Conservation (phyloP, 2,797 vertebrate genomes). For the Apogon hyalosoma region DNA sequence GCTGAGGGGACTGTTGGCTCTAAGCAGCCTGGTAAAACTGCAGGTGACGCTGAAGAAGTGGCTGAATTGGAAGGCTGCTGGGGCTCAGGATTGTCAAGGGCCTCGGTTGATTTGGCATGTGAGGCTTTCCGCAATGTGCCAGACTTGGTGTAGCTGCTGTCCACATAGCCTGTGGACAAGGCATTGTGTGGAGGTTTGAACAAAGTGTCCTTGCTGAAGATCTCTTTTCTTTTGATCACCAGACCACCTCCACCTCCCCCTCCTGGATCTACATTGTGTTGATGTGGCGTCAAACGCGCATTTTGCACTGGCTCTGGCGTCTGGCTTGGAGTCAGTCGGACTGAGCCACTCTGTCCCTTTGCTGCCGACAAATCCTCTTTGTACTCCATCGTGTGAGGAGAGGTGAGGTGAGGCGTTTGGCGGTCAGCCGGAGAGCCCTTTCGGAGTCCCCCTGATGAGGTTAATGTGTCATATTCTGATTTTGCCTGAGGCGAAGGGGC, state of each 20-base stretch:
- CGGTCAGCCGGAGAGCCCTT: constrained; percentile 93
- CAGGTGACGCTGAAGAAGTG: constrained; percentile 87
- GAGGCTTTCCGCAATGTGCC: constrained; percentile 95
- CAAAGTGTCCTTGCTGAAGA: constrained; percentile 99
- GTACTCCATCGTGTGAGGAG: constrained; percentile 88
- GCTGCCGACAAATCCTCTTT: constrained; percentile 91
- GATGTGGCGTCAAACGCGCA: constrained; percentile 92
- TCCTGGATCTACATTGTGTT: constrained; percentile 91
- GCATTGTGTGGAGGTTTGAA: constrained; percentile 98
- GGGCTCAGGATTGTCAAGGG: constrained; percentile 93
- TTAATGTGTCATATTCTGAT: constrained; percentile 94
- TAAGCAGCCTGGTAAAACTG: constrained; percentile 89
- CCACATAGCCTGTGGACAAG: constrained; percentile 91
- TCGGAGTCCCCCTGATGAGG: constrained; percentile 92
- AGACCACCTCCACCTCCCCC: constrained; percentile 82
- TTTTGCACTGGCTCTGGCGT: constrained; percentile 90
- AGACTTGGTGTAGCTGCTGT: constrained; percentile 93
- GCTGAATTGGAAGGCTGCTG: constrained; percentile 91
- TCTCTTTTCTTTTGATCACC: constrained; percentile 97
- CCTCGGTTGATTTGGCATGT: constrained; percentile 91
- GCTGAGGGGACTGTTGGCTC: constrained; percentile 89
- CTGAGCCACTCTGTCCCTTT: constrained; percentile 88
- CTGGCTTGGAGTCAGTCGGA: constrained; percentile 86
- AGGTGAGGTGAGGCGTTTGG: constrained; percentile 91
- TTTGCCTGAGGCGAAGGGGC: constrained; percentile 95